phyloP scores from a whole-genome alignment of 1,140 invertebrate genomes.

The Drosophila saltans region DNA sequence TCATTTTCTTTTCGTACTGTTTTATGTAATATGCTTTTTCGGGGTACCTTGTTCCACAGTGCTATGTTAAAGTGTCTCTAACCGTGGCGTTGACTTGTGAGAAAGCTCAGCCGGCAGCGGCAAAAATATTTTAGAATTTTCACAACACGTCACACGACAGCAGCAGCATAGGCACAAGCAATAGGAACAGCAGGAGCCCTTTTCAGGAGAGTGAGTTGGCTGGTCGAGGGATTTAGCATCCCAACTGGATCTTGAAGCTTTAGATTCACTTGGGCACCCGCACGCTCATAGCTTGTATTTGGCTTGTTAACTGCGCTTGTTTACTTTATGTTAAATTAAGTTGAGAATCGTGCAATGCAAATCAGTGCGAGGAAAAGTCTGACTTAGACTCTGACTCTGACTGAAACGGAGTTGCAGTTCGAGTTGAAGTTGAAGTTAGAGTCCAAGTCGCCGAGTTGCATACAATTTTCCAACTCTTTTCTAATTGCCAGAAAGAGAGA shows the following conservation, averaged over 20 bases:
- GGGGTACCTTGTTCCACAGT: constrained; percentile 17
- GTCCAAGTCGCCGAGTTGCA: constrained; percentile 49
- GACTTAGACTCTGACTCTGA: constrained; percentile 21
- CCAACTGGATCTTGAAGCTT: constrained; percentile 7
- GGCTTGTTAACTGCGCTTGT: constrained; percentile 82
- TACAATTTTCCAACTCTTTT: constrained; percentile 82
- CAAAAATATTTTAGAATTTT: constrained; percentile 77
- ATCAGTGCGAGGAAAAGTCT: constrained; percentile 76
- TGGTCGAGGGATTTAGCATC: constrained; percentile 43
- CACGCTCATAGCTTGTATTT: constrained; percentile 79
- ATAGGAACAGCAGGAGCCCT: constrained; percentile 43
- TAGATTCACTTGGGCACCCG: constrained; percentile 48
- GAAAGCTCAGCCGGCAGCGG: constrained; percentile 56
- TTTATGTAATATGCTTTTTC: not conserved
- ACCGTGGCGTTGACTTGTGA: constrained; percentile 74
- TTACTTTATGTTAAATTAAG: constrained; percentile 83
- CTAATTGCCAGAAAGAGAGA: constrained; percentile 69
- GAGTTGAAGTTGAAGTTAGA: constrained; percentile 26
- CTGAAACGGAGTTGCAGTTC: constrained; percentile 26
- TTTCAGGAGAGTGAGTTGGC: constrained; percentile 21
- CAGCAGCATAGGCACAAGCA: constrained; percentile 17
- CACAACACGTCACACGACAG: constrained; percentile 74
- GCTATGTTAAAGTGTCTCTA: constrained; percentile 63
- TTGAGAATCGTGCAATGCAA: constrained; percentile 83
- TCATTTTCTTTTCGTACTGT: no score